phyloP scores from a whole-genome alignment of 2,888 invertebrate species.

The Portevinia maculata region DNA sequence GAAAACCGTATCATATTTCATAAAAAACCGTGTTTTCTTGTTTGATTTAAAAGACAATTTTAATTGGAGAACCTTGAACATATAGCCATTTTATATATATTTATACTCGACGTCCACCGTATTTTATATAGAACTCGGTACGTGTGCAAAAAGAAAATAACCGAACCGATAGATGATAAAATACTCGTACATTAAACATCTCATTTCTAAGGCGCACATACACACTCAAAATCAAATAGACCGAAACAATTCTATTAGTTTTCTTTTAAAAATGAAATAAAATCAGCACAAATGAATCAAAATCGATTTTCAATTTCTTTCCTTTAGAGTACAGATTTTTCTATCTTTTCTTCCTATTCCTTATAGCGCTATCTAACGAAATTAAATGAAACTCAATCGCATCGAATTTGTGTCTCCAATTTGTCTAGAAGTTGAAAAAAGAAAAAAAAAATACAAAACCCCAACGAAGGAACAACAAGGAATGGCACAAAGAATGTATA shows the following conservation, averaged over 20 bases:
- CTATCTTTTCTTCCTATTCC: constrained; percentile 10
- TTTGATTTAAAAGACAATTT: no score
- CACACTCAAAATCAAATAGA: constrained; percentile 59
- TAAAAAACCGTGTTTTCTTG: no score
- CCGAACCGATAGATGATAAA: neutral
- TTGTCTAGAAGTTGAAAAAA: constrained; percentile 57
- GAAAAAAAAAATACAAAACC: constrained; percentile 9
- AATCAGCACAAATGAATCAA: constrained; percentile 30
- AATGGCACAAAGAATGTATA: constrained; percentile 21
- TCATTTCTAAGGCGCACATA: constrained; percentile 2
- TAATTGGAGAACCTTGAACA: no score
- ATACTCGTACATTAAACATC: neutral
- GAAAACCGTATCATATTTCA: no score
- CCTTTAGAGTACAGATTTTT: constrained; percentile 46
- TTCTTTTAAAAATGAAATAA: constrained; percentile 15
- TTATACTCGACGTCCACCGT: no score
- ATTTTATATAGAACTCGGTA: no score
- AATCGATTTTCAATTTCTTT: constrained; percentile 56
- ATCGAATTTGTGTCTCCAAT: constrained; percentile 72
- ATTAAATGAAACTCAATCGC: constrained; percentile 69
- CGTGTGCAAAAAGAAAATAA: no score
- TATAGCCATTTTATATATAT: no score
- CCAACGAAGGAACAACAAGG: constrained; percentile 34
- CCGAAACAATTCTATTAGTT: constrained; percentile 68
- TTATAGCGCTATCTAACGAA: constrained; percentile 47